Evolutionary conservation across 2,113 vertebrate genomes (phyloP).

Genomic region (Drymodes brunneopygia): DNA sequence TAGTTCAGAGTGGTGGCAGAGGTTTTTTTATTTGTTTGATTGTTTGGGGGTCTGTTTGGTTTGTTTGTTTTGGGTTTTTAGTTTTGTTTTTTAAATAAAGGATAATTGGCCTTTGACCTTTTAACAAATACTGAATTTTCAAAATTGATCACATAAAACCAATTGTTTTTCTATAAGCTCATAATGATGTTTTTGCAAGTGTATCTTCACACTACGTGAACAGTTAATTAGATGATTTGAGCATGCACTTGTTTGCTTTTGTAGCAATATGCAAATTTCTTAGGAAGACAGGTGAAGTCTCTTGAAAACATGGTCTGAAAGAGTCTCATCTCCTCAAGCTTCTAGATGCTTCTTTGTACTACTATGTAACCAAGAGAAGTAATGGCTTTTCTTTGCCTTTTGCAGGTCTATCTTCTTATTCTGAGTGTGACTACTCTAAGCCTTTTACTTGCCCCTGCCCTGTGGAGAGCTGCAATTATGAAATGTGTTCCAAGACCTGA

Average conservation of each 20-base stretch:
- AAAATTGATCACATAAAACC: neutral
- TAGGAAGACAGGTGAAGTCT: neutral
- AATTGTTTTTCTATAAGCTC: neutral
- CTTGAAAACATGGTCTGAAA: neutral
- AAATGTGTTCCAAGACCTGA: constrained; percentile 80
- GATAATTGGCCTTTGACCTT: neutral
- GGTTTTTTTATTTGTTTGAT: neutral
- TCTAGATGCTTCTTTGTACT: neutral
- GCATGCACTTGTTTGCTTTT: neutral
- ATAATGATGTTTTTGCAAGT: neutral
- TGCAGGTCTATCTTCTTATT: constrained; percentile 92
- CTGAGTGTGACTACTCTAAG: constrained; percentile 95
- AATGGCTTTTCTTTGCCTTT: constrained; percentile 9
- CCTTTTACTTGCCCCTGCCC: constrained; percentile 87
- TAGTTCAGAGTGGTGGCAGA: neutral
- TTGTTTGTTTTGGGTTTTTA: neutral
- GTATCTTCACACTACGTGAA: neutral
- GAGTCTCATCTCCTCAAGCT: neutral
- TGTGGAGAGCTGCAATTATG: constrained; percentile 86
- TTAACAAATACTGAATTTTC: neutral
- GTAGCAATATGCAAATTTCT: neutral
- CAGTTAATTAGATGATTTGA: neutral
- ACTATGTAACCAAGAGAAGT: neutral
- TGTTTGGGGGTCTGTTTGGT: neutral
- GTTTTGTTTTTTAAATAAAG: neutral